phyloP scores from a whole-genome alignment of 2,797 vertebrate genomes.

The Coranthus polyacanthus region DNA sequence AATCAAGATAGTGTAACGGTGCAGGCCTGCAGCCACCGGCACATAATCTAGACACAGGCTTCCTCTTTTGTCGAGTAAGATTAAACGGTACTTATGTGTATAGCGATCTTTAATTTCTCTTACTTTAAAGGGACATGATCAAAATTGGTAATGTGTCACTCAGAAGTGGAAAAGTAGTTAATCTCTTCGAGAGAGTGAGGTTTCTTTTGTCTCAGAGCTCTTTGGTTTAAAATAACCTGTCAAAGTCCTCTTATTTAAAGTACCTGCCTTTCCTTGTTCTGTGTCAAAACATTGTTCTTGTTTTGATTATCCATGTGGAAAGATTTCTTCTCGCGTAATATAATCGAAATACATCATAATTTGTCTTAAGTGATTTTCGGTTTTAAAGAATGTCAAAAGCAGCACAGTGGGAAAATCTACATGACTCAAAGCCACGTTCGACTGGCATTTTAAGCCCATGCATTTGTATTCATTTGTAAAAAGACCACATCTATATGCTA shows the following conservation, averaged over 20 bases:
- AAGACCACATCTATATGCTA: background rate
- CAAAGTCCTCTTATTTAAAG: constrained; percentile 25
- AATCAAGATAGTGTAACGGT: constrained; percentile 58
- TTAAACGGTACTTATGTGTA: constrained; percentile 63
- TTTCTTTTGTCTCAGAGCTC: constrained; percentile 16
- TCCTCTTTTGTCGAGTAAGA: constrained; percentile 64
- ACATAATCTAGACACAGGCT: constrained; percentile 46
- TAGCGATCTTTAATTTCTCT: constrained; percentile 55
- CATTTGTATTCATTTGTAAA: constrained; percentile 10
- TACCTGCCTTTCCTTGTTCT: background rate
- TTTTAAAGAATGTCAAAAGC: constrained; percentile 5
- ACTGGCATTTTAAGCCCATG: background rate
- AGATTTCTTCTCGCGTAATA: background rate
- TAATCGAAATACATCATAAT: constrained; percentile 2
- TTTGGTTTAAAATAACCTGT: constrained; percentile 29
- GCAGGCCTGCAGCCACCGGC: constrained; percentile 57
- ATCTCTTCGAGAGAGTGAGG: constrained; percentile 19
- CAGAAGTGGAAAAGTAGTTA: constrained; percentile 38
- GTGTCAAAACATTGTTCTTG: constrained; percentile 16
- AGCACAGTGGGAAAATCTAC: background rate
- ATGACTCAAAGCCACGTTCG: constrained; percentile 15
- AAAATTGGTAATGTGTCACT: constrained; percentile 61
- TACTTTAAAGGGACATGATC: constrained; percentile 57
- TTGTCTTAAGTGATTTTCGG: background rate
- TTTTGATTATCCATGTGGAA: constrained; percentile 11